Conservation (phyloP, 1,140 invertebrate genomes). For the Teleopsis dalmanni region DNA sequence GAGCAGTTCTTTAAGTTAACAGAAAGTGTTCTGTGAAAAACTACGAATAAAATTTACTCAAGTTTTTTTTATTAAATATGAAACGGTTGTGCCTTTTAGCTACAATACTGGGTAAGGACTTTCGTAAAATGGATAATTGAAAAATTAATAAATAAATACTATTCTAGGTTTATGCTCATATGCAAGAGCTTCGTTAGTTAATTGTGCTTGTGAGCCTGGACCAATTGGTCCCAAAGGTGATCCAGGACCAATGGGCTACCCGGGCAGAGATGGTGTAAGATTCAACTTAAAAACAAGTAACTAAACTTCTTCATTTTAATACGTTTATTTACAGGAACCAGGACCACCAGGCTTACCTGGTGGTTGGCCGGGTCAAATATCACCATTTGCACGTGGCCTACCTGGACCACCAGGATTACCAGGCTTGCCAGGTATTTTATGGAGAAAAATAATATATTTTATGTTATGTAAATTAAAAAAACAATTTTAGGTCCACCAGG, state of each 20-base stretch:
- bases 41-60: too few relatives aligned
- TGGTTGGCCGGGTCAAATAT: background rate
- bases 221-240: background rate
- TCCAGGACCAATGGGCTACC: conserved; percentile 3
- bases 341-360: conserved; percentile 1
- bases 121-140: background rate
- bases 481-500: background rate
- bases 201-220: conserved; percentile 7
- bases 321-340: too few relatives aligned
- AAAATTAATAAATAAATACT: background rate
- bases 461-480: background rate
- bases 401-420: conserved; percentile 5
- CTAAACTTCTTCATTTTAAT: too few relatives aligned
- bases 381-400: background rate
- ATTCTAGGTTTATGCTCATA: background rate
- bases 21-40: too few relatives aligned
- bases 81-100: background rate
- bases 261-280: background rate
- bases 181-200: background rate
- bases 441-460: background rate
- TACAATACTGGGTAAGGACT: background rate
- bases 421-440: background rate
- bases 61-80: background rate
- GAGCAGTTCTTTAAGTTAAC: too few relatives aligned
- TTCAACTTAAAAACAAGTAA: background rate